Base-by-base conservation (phyloP, 2,888 invertebrate species). In the Limnephilus marmoratus region DNA sequence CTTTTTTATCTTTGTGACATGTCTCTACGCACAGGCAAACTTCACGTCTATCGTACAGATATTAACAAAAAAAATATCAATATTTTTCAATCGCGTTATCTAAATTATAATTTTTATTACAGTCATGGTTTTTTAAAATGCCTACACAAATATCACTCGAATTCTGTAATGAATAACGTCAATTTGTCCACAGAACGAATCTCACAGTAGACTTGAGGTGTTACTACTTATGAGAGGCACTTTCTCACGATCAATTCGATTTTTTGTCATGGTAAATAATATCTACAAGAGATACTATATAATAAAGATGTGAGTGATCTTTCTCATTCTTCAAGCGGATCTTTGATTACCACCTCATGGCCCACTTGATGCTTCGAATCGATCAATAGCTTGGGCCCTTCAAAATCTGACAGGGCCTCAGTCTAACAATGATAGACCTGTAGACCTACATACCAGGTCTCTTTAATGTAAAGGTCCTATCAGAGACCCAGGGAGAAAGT, bases 281-380 rank as follows among this genome's bases (percentile, higher is more conserved):
- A 37, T 83, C 83, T n/a, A 31, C 11, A 37, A 37, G 83, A 83
- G 34, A 41, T 37, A 83, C 82, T 34, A 15, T 24, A 37, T 68
- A 24, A 68, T 68, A 24, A 68, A 68, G 68, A 9, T 68, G 9
- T 68, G 68, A n/a, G 18, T 15, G 34, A 37, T 83, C 83, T 37
- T 37, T 83, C 83, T 83, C 83, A 83, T 37, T 83, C 83, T 83
- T 3, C 15, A 83, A 83, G 83, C 41, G 18, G 83, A 83, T 37
- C 18, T 83, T 37, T 83, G 83, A 83, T 83, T 83, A 41, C 37
- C 83, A 24, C 34, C 37, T 83, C 83, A 24, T 83, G 83, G 37
- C 83, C 83, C 83, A 83, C 83, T 83, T 37, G 24, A 34, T 18
- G 24, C 83, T 11, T 68, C 1, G 68, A 68, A 41, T 41, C 41